These are phyloP conservation scores for Aricia agestis DNA, from an alignment of 1,140 invertebrate genomes.

Conservation along the genomic window DNA sequence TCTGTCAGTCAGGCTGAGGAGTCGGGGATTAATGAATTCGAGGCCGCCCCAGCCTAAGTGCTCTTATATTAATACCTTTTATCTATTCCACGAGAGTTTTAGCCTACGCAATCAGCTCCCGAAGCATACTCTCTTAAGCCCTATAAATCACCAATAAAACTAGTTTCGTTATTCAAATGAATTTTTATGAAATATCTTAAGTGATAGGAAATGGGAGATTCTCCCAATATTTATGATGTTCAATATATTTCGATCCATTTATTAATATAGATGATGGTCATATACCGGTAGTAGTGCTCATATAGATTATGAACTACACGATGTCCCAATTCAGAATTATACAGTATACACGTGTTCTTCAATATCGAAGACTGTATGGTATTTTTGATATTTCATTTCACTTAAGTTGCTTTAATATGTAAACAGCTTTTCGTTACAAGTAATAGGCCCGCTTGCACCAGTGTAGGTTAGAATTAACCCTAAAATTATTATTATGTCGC, in stretches of 20 bases:
- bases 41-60: slow-evolving; percentile 20
- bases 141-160: slow-evolving; percentile 6
- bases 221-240: background rate
- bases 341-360: background rate
- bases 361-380: background rate
- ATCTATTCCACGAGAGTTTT: slow-evolving; percentile 23
- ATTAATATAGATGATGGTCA: background rate
- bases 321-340: too few species aligned
- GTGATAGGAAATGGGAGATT: background rate
- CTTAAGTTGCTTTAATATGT: too few species aligned
- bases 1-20: slow-evolving; percentile 33
- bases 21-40: slow-evolving; percentile 36
- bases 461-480: too few species aligned
- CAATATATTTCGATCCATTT: background rate
- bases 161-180: background rate
- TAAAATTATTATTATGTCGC: too few species aligned
- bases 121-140: background rate
- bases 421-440: too few species aligned
- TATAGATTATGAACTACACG: background rate
- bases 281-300: background rate
- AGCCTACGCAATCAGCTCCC: slow-evolving; percentile 17
- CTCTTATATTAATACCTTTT: slow-evolving; percentile 21
- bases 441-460: too few species aligned
- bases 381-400: too few species aligned
- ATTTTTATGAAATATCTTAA: background rate